phyloP scores from a whole-genome alignment of 2,888 invertebrate species.

The Lamellibrachia columna region DNA sequence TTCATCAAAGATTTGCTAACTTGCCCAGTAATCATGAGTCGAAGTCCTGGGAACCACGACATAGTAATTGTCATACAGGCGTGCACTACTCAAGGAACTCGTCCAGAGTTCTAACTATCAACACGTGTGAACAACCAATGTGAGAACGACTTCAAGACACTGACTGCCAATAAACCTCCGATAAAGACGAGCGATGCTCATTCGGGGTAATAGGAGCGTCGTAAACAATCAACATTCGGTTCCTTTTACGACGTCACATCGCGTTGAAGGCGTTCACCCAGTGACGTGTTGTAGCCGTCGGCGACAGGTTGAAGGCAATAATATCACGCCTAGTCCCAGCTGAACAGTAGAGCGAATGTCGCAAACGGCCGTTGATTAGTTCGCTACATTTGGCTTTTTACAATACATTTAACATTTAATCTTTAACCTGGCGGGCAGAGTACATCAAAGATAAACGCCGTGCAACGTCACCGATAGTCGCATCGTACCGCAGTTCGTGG shows the following conservation, averaged over 20 bases:
- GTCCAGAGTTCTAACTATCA: no score
- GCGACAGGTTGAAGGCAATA: neutral
- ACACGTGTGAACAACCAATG: neutral
- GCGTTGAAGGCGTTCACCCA: neutral
- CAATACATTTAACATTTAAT: neutral
- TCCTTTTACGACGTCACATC: neutral
- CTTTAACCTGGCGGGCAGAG: neutral
- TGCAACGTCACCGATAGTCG: neutral
- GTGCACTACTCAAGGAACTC: neutral
- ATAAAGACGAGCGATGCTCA: neutral
- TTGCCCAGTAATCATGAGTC: neutral
- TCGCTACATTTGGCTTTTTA: slow-evolving; percentile 1
- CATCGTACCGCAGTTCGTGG: neutral
- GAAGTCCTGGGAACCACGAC: neutral
- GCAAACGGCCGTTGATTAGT: neutral
- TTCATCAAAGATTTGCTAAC: neutral
- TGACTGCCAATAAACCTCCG: neutral
- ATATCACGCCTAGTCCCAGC: neutral
- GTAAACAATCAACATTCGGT: neutral
- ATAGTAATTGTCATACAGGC: neutral
- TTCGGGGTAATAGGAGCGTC: neutral
- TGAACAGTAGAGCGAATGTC: neutral
- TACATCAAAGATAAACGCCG: slow-evolving; percentile 16
- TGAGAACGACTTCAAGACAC: neutral
- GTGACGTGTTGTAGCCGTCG: neutral